Evolutionary conservation across 2,888 invertebrate species (phyloP).

Genomic region (Pyrrhosoma nymphula): DNA sequence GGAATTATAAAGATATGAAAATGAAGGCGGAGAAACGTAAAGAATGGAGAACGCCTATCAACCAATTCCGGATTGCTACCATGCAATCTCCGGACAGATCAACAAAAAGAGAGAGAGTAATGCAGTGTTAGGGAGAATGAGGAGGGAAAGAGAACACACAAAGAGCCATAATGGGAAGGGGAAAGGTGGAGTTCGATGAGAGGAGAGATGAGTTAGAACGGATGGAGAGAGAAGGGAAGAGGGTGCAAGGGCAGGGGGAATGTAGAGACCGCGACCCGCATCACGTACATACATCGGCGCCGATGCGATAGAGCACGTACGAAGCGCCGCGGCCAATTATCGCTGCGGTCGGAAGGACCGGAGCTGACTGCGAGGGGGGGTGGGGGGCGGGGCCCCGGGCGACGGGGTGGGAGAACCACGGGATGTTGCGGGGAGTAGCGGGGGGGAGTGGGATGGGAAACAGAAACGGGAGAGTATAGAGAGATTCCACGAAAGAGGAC

Average conservation of each 20-base stretch:
- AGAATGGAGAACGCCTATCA: too few species aligned
- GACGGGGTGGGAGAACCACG: not conserved
- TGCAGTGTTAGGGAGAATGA: too few species aligned
- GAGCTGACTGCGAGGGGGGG: not conserved
- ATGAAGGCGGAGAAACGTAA: too few species aligned
- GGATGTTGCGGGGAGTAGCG: not conserved
- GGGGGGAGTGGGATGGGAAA: not conserved
- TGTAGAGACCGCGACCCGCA: slow-evolving; percentile 47
- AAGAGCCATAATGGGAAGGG: not conserved
- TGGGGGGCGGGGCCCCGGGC: not conserved
- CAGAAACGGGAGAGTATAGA: not conserved
- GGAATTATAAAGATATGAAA: too few species aligned
- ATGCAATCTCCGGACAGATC: too few species aligned
- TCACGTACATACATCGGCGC: slow-evolving; percentile 58
- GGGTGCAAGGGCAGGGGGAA: not conserved
- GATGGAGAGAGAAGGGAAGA: not conserved
- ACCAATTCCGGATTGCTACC: too few species aligned
- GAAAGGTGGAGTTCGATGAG: not conserved
- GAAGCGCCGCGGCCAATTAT: slow-evolving; percentile 51
- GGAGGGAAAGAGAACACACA: not conserved
- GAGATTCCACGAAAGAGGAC: slow-evolving; percentile 29
- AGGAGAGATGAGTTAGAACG: not conserved
- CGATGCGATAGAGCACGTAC: slow-evolving; percentile 63
- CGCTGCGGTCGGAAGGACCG: slow-evolving; percentile 56
- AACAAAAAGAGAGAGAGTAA: too few species aligned